Percentiles rank a stretch among this genome's conserved stretches.
Evolutionary conservation across 2,888 invertebrate genomes (phyloP).

Genomic region (Aphelenchoides bicaudatus): DNA sequence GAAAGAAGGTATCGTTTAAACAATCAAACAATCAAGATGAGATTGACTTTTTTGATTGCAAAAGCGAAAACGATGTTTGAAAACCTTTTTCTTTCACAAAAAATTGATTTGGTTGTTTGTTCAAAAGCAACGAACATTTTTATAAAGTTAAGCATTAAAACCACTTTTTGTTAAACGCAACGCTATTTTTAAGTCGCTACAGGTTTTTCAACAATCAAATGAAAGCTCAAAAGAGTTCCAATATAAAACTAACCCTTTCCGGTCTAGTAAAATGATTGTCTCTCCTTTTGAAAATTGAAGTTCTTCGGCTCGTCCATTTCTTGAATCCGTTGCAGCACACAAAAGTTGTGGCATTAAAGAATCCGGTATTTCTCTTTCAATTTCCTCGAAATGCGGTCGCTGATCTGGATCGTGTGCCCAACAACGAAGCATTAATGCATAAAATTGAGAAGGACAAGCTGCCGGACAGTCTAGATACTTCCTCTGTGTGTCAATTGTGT

Average conservation of each 20-base stretch:
- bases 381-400: conserved; percentile 83
- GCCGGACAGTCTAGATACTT: conserved; percentile 65
- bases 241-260: conserved; percentile 67
- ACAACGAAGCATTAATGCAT: conserved; percentile 84
- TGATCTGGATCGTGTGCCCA: conserved; percentile 88
- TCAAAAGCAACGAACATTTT: too few species aligned
- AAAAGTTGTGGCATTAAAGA: conserved; percentile 85
- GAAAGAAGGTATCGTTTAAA: too few species aligned
- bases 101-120: too few species aligned
- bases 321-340: conserved; percentile 72
- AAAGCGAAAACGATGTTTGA: too few species aligned
- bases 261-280: conserved; percentile 84
- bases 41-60: too few species aligned
- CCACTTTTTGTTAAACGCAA: too few species aligned
- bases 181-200: not conserved
- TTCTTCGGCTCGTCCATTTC: conserved; percentile 70
- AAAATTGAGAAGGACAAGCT: conserved; percentile 87
- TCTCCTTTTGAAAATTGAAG: conserved; percentile 82
- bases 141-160: too few species aligned
- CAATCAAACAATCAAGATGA: too few species aligned
- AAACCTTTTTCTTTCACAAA: too few species aligned
- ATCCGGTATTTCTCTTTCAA: conserved; percentile 75
- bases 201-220: not conserved
- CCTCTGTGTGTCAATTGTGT: conserved; percentile 80
- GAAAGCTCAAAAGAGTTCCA: not conserved